A percentile compares a stretch with the other conserved stretches of the same genome.
Conservation (phyloP, 2,797 vertebrate species). For the Siniperca obscura region DNA sequence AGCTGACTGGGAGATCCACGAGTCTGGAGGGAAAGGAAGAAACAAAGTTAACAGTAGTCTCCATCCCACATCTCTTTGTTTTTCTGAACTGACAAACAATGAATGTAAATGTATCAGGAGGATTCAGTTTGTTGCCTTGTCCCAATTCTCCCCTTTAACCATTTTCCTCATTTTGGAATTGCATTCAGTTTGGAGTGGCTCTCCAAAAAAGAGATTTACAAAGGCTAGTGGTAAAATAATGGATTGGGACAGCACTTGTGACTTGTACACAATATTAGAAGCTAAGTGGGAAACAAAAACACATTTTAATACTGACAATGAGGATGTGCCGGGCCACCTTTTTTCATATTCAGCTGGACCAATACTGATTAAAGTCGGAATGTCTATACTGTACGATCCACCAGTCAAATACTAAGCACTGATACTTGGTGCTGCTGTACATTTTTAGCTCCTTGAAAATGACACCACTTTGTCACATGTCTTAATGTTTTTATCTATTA, state of each 20-base stretch:
- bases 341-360: neutral
- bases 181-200: neutral
- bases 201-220: neutral
- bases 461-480: neutral
- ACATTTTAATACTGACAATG: neutral
- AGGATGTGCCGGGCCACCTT: neutral
- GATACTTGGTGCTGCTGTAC: neutral
- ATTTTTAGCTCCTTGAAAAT: too few relatives aligned
- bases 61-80: neutral
- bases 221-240: neutral
- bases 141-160: neutral
- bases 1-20: constrained; percentile 98
- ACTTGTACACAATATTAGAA: neutral
- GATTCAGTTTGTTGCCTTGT: neutral
- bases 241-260: neutral
- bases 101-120: neutral
- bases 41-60: neutral
- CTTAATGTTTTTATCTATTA: neutral
- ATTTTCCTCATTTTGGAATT: neutral
- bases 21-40: constrained; percentile 83
- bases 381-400: neutral
- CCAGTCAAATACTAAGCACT: neutral
- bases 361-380: neutral
- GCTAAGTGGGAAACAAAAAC: neutral
- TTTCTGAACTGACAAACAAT: neutral